Conservation (phyloP, 2,113 vertebrate genomes). For the Ptilorrhoa leucosticta region DNA sequence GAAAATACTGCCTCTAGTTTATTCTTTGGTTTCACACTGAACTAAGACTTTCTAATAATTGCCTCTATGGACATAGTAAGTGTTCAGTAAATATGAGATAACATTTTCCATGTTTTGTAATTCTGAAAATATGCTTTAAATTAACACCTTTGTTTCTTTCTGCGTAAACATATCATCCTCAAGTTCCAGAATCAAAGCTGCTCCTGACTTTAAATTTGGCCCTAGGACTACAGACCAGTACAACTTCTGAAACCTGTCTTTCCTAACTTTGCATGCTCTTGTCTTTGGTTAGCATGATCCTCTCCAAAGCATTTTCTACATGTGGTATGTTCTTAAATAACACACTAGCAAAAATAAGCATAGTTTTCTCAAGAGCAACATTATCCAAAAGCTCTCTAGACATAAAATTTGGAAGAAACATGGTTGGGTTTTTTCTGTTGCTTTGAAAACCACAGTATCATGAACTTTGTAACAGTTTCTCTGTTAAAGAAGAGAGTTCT, state of each 20-base stretch:
- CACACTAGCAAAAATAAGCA: neutral
- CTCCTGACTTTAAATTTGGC: neutral
- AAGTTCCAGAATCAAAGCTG: neutral
- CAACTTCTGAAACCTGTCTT: neutral
- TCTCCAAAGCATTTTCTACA: neutral
- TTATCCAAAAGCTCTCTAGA: neutral
- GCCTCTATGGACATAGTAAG: neutral
- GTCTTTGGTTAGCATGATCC: neutral
- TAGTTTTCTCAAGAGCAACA: neutral
- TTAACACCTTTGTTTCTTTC: neutral
- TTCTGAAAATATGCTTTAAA: neutral
- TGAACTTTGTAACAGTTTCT: neutral
- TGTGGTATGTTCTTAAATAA: neutral
- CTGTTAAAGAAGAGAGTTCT: neutral
- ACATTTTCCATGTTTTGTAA: neutral
- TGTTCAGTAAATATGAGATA: neutral
- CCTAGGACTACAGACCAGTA: neutral
- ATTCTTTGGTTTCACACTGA: neutral
- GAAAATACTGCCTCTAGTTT: neutral
- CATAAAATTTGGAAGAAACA: neutral
- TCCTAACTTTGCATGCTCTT: neutral
- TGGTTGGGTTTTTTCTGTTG: accelerated
- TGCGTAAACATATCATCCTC: neutral
- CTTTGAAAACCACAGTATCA: neutral
- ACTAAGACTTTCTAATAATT: neutral